Base-by-base conservation (phyloP, 2,113 vertebrate genomes). In the Atrichornis clamosus region DNA sequence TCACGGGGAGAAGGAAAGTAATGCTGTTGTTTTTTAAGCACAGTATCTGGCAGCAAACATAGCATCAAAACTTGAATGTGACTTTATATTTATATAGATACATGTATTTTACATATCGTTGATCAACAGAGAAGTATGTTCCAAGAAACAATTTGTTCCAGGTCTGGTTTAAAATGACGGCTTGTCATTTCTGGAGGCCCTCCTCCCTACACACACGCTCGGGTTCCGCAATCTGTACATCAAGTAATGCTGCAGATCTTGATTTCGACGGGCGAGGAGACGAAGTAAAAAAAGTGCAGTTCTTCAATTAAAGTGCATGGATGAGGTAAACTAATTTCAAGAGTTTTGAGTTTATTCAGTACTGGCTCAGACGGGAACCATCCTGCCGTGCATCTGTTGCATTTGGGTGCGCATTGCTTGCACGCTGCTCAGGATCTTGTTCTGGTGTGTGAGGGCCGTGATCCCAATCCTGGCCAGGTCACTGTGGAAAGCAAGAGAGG, bases 301-400 rank as follows among this genome's bases (percentile, higher is more conserved):
- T 99, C 98, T 98, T 98, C 99, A 99, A 99, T 99, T 99, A 99
- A 99, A 99, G 99, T 99, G 99, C 99, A 99, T 98, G 98, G 98
- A 99, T 99, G 99, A 99, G 99, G 99, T 99, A 99, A 99, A 99
- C 98, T 99, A 99, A 99, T 98, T 98, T 98, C 98, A 98, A 98
- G 97, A 98, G 98, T 98, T 98, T 95, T 94, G 97, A 98, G 98
- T 98, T 98, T 97, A 84, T 95, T 98, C 97, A 96, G 97, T 97
- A 92, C 97, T 96, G 94, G 93, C 98, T 99, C 98, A 99, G 98
- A 99, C 99, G 17, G 99, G 99, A 98, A 99, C 98, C 99, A 99
- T 99, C 97, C 98, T 98, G 97, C 99, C 99, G 52, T 99, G 99
- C 93, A 99, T 98, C 96, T 99, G 99, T 97, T 99, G 99, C 98